phyloP scores from a whole-genome alignment of 2,888 invertebrate species.

The Caenorhabditis doughertyi region DNA sequence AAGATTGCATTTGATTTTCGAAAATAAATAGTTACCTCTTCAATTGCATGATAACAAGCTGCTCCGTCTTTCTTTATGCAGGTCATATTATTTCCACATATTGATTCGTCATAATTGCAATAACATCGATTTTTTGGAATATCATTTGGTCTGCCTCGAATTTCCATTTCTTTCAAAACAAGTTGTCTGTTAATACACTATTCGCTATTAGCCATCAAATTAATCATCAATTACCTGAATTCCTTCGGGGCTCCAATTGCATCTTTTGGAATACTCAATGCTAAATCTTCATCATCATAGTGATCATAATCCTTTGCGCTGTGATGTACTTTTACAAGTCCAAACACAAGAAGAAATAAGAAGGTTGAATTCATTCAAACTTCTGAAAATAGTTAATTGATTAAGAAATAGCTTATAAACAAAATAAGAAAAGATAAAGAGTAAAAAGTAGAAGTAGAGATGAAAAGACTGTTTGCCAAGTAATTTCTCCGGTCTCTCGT shows the following conservation, averaged over 20 bases:
- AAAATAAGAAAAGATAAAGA: constrained; percentile 35
- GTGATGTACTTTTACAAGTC: neutral
- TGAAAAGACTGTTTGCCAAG: constrained; percentile 49
- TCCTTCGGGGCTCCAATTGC: constrained; percentile 61
- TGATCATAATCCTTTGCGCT: constrained; percentile 36
- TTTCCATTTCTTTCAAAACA: constrained; percentile 50
- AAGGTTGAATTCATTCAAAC: constrained; percentile 18
- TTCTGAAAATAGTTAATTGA: constrained; percentile 23
- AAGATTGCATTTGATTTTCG: no score
- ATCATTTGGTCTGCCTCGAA: constrained; percentile 25
- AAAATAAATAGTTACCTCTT: no score
- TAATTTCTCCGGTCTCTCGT: constrained; percentile 24
- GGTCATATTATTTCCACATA: constrained; percentile 73
- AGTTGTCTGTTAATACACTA: constrained; percentile 22
- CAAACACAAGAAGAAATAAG: constrained; percentile 38
- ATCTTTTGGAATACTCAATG: constrained; percentile 65
- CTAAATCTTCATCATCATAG: constrained; percentile 66
- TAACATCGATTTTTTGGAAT: constrained; percentile 74
- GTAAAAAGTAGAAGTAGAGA: constrained; percentile 19
- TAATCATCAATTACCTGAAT: constrained; percentile 49
- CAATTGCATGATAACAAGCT: constrained; percentile 79
- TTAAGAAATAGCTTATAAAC: constrained; percentile 1
- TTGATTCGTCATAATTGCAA: constrained; percentile 77
- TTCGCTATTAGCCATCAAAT: neutral
- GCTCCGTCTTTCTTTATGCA: constrained; percentile 76